Evolutionary conservation across 2,797 vertebrate species (phyloP).

Genomic region (Iguana delicatissima): DNA sequence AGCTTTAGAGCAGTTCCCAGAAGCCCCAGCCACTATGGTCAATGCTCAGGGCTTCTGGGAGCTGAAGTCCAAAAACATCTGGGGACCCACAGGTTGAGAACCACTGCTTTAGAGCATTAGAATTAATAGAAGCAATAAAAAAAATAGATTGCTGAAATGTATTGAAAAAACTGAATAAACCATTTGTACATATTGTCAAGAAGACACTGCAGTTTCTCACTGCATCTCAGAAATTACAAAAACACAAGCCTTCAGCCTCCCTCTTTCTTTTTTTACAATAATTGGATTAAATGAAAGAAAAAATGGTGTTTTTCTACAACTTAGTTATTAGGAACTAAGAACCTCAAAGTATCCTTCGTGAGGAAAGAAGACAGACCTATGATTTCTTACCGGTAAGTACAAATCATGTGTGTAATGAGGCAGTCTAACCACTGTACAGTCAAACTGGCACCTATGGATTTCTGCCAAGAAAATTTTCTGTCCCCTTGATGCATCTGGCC

Average conservation of each 20-base stretch:
- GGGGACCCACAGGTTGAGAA: too few relatives aligned
- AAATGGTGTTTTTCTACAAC: background rate
- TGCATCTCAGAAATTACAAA: too few relatives aligned
- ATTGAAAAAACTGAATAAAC: background rate
- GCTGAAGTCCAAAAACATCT: too few relatives aligned
- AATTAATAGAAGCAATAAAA: background rate
- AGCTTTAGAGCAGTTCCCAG: background rate
- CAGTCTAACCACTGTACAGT: background rate
- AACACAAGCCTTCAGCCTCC: background rate
- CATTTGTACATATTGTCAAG: background rate
- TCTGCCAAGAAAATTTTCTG: background rate
- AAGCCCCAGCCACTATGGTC: too few relatives aligned
- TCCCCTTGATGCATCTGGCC: background rate
- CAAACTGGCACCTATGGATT: constrained; percentile 2
- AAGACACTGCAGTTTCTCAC: background rate
- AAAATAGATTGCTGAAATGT: background rate
- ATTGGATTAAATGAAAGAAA: background rate
- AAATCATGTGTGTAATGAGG: background rate
- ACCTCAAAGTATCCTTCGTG: constrained; percentile 7
- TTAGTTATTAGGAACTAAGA: background rate
- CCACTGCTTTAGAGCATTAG: background rate
- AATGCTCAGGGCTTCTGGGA: too few relatives aligned
- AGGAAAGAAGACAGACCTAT: background rate
- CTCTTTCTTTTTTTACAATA: background rate
- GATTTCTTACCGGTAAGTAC: background rate